Evolutionary conservation across 1,140 invertebrate species (phyloP), one percentile per base, ranked within the genome.

Genomic region (Telenomus remus): DNA sequence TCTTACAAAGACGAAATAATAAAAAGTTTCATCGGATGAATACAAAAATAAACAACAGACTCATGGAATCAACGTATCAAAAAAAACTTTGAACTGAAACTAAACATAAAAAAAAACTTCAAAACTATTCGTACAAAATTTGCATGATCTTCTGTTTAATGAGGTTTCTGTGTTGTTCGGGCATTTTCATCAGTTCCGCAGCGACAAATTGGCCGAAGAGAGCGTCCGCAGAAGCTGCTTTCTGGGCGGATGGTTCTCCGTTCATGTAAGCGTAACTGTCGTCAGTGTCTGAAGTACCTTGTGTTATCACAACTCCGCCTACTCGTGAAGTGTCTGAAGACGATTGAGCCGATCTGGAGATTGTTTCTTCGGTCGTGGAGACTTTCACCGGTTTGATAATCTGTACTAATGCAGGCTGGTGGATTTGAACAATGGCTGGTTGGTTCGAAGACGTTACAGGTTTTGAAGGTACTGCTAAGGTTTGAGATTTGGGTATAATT

Each of bases 371-470:
- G 9, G 51, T 61, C 9, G 57, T 71, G 0, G 68, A 72, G 0
- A 77, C 69, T 3, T 42, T 50, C 12, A 47, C 48, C 0, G 74
- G 74, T 19, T 72, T 77, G 35, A 77, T 77, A 8, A 77, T 77
- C 43, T 77, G 74, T 7, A 77, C 74, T n/a, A 77, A 16, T 0
- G 74, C 68, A 1, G 74, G 74, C 15, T 77, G 74, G 33, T 77
- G 68, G 11, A 77, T 72, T 14, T 77, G 68, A 2, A 77, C 63
- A 6, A 72, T 53, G 0, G 75, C 63, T 4, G 75, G 75, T 16
- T 77, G 75, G 13, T 57, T 72, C 1, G 74, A 19, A 42, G 51
- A 68, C 0, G 53, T 56, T 0, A 49, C 13, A 0, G 60, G 48
- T 11, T 66, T 71, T 0, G 74, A 9, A 27, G 19, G 2, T 6